A percentile compares a stretch with the other conserved stretches of the same genome.
phyloP scores from a whole-genome alignment of 2,888 invertebrate genomes.

The Hofmannophila pseudospretella region DNA sequence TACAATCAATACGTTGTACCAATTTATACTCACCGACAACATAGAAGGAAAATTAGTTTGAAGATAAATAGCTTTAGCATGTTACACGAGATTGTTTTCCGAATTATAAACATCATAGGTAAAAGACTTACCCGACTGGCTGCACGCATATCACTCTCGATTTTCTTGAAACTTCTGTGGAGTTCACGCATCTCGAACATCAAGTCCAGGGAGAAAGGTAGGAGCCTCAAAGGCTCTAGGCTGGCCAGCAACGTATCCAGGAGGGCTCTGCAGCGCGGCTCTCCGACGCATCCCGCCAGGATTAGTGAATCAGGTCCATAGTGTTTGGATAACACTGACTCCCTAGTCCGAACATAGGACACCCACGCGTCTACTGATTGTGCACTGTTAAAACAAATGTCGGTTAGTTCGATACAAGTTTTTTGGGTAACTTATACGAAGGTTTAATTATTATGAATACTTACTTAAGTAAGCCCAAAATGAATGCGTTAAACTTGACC shows the following conservation, averaged over 20 bases:
- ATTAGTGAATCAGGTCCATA: slow-evolving; percentile 87
- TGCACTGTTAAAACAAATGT: slow-evolving; percentile 71
- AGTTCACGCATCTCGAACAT: slow-evolving; percentile 87
- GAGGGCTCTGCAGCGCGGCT: slow-evolving; percentile 77
- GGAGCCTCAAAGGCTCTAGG: slow-evolving; percentile 86
- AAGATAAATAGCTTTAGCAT: neutral
- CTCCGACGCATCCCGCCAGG: slow-evolving; percentile 78
- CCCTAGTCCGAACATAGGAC: slow-evolving; percentile 89
- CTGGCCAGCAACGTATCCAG: slow-evolving; percentile 87
- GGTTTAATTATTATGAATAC: too few species aligned
- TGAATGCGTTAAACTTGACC: slow-evolving; percentile 92
- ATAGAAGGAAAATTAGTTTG: neutral
- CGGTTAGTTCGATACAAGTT: slow-evolving; percentile 1
- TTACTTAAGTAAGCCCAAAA: slow-evolving; percentile 91
- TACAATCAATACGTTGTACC: neutral
- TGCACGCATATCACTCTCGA: slow-evolving; percentile 77
- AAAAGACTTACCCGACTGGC: slow-evolving; percentile 70
- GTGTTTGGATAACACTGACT: slow-evolving; percentile 88
- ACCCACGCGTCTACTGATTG: slow-evolving; percentile 95
- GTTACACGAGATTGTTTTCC: neutral
- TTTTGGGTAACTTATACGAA: neutral
- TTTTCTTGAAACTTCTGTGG: slow-evolving; percentile 85
- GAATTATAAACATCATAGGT: neutral
- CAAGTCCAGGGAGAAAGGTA: slow-evolving; percentile 89
- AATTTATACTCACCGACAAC: neutral